Evolutionary conservation across 2,113 vertebrate genomes (phyloP), one percentile per base, ranked within the genome.

Genomic region (Menidia beryllina): DNA sequence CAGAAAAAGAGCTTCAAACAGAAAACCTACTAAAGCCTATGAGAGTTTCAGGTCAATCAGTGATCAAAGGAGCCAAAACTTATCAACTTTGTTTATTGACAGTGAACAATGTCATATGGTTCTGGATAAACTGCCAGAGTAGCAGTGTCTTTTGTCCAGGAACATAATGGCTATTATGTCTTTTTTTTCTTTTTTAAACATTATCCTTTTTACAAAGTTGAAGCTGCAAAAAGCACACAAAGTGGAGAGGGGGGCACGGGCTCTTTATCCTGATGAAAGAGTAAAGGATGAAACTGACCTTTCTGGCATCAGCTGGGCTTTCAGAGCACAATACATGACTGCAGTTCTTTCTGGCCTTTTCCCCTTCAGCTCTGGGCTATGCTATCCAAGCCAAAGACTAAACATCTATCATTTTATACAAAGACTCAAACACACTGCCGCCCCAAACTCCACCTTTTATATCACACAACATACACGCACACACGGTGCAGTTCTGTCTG

Each of bases 261-360:
- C 76, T 85, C 87, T 91, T 90, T 87, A 90, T 92, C 83, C 79
- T 20, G 81, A 89, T 90, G 80, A 93, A 90, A 93, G 86, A 85
- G 77, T 82, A 90, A 84, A 87, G 82, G 84, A 85, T 83, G 79
- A 85, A 75, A 56, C 53, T 88, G 83, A 90, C 88, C 91, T 88
- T 91, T 91, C 87, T 89, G 81, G 88, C 86, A 91, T 81, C 84
- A 88, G 85, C 82, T 84, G 83, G 83, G 83, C 87, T 90, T 91
- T 88, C 71, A 87, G 74, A 90, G 85, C 75, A 91, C 75, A 86
- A 89, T 86, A 61, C 87, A 78, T 86, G 83, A 81, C 79, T 26
- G 76, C 72, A 83, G 81, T 69, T 82, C 82, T 81, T 88, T 91
- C 86, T 84, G 88, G 88, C 89, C 86, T 88, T 87, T 91, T 73